These are phyloP conservation scores for Thymelicus acteon DNA, from an alignment of 2,888 invertebrate species.

Conservation along the genomic window DNA sequence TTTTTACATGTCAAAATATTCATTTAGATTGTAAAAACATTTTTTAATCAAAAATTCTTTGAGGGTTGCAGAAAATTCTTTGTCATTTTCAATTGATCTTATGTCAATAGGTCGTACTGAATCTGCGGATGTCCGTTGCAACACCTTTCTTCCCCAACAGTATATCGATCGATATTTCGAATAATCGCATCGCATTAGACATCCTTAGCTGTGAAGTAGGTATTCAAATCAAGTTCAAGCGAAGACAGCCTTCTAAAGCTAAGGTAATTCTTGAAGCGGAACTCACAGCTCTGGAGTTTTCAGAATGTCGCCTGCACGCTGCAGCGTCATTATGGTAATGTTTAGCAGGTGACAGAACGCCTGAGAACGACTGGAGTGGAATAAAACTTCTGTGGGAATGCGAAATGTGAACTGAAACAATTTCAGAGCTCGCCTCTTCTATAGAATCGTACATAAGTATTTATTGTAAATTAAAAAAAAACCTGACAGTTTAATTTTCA, in stretches of 20 bases:
- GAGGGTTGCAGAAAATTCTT: too few relatives aligned
- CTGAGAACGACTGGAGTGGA: conserved; percentile 6
- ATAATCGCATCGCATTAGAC: too few relatives aligned
- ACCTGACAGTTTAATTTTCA: too few relatives aligned
- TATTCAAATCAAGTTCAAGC: conserved; percentile 9
- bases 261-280: conserved; percentile 11
- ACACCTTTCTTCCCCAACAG: too few relatives aligned
- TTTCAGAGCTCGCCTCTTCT: neutral
- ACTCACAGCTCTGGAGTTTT: conserved; percentile 12
- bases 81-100: too few relatives aligned
- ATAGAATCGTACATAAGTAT: neutral
- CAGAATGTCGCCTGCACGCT: neutral
- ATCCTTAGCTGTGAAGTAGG: neutral
- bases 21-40: too few relatives aligned
- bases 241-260: neutral
- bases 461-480: too few relatives aligned
- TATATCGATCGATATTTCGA: too few relatives aligned
- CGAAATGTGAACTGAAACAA: neutral
- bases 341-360: neutral
- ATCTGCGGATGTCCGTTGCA: too few relatives aligned
- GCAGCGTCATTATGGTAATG: conserved; percentile 7
- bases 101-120: too few relatives aligned
- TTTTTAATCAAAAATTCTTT: too few relatives aligned
- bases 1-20: too few relatives aligned
- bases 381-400: conserved; percentile 10